Base-by-base conservation (phyloP, 1,140 invertebrate species). In the Pogonognathellus flavescens region DNA sequence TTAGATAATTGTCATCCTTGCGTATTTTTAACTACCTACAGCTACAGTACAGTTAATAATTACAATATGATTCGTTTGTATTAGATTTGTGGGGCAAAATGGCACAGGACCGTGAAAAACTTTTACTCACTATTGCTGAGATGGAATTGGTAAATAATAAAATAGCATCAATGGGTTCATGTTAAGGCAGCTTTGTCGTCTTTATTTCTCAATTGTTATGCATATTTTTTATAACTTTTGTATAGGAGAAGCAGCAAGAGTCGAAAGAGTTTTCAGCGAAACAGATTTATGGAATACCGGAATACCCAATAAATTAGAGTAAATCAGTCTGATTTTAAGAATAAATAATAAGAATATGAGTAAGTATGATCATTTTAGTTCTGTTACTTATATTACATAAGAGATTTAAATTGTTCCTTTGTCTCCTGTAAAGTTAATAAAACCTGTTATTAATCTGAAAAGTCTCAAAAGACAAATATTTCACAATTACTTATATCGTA, bases 141-240 rank as follows among this genome's bases (percentile, higher is more conserved):
- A 76, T 76, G 70, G 70, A 76, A 10, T 76, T 76, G 70, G 70
- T 76, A 41, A 76, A 18, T 76, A 8, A n/a, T n/a, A 7, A 16
- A 8, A 41, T 49, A 11, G 6, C 31, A 41, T 3, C 31, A n/a
- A n/a, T n/a, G n/a, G n/a, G n/a, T n/a, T n/a, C 20, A 60, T 20
- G 9, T 7, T 20, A 16, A 1, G 5, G 18, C 9, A 11, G 16
- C 18, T n/a, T 7, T 59, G 6, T 7, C 10, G 16, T 14, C 18
- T 59, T n/a, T 18, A 59, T 59, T 60, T 60, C 18, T 18, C 20
- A 60, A 10, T 20, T 20, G n/a, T 60, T 60, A 10, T 60, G n/a
- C 18, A 20, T 60, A 10, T 31, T 62, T 10, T 62, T n/a, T 18
- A 60, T 60, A 16, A 14, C 16, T 55, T 55, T 55, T 55, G 16